These are phyloP conservation scores for Nothobranchius kuhntae DNA, from an alignment of 2,113 vertebrate genomes.

Conservation along the genomic window DNA sequence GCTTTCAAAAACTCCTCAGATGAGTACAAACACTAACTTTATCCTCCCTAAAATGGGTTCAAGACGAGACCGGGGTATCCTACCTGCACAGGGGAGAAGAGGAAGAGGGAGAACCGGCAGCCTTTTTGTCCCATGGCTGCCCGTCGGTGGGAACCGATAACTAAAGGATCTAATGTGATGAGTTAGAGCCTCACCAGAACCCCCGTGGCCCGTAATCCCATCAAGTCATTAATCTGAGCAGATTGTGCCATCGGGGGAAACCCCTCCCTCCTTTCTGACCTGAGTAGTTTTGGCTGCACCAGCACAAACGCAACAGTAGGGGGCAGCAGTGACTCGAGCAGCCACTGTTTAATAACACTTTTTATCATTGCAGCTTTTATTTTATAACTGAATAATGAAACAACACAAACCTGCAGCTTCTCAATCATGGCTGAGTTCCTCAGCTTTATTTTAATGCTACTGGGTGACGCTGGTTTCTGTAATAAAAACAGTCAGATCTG, in stretches of 20 bases:
- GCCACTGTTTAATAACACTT: neutral
- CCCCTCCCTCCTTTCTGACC: slow-evolving; percentile 8
- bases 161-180: slow-evolving; percentile 23
- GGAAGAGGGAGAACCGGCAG: slow-evolving; percentile 76
- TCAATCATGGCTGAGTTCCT: slow-evolving; percentile 75
- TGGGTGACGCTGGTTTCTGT: slow-evolving; percentile 63
- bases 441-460: slow-evolving; percentile 64
- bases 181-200: slow-evolving; percentile 39
- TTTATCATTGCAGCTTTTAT: neutral
- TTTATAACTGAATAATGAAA: neutral
- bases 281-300: slow-evolving; percentile 4
- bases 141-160: slow-evolving; percentile 31
- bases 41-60: neutral
- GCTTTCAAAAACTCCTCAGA: too few species aligned
- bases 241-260: slow-evolving; percentile 43
- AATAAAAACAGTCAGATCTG: neutral
- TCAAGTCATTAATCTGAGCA: slow-evolving; percentile 71
- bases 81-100: slow-evolving; percentile 81
- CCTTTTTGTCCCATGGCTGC: slow-evolving; percentile 80
- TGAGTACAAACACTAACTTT: neutral
- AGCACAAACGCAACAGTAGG: slow-evolving; percentile 35
- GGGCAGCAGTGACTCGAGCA: slow-evolving; percentile 55
- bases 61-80: slow-evolving; percentile 7
- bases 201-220: slow-evolving; percentile 60
- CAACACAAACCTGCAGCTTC: slow-evolving; percentile 74